Conservation (phyloP, 2,797 vertebrate genomes). For the Cetoscarus ocellatus region DNA sequence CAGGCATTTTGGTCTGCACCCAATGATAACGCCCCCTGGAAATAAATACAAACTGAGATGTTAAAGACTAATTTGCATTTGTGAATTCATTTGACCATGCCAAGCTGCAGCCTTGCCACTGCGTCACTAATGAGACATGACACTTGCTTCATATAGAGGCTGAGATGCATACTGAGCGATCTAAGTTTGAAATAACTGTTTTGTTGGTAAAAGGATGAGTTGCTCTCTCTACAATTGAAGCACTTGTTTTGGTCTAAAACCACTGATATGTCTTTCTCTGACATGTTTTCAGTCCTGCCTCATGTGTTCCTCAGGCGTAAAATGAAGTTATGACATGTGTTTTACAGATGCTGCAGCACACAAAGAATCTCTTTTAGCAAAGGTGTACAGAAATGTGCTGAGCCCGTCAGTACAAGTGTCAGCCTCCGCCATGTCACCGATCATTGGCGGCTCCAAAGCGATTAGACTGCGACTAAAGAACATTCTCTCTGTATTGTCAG, state of each 20-base stretch:
- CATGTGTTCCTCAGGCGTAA: slow-evolving; percentile 35
- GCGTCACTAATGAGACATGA: background rate
- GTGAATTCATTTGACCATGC: background rate
- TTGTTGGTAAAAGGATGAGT: too few species aligned
- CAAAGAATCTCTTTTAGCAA: slow-evolving; percentile 47
- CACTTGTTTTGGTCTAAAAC: background rate
- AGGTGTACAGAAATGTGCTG: slow-evolving; percentile 53
- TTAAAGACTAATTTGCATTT: background rate
- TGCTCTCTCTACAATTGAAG: background rate
- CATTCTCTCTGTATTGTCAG: slow-evolving; percentile 36
- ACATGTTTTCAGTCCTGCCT: slow-evolving; percentile 9
- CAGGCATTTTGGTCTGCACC: background rate
- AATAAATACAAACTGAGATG: background rate
- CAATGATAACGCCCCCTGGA: background rate
- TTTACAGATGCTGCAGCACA: slow-evolving; percentile 62
- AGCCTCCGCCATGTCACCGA: slow-evolving; percentile 47
- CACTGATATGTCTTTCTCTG: slow-evolving; percentile 4
- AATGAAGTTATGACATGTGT: slow-evolving; percentile 61
- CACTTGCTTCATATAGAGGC: background rate
- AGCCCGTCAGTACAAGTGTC: slow-evolving; percentile 49
- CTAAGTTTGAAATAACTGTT: background rate
- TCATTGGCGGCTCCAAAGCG: slow-evolving; percentile 53
- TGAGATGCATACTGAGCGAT: background rate
- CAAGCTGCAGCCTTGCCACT: background rate
- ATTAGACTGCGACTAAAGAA: slow-evolving; percentile 52